These are phyloP conservation scores for Tragelaphus buxtoni DNA, from an alignment of 2,113 vertebrate species.

Conservation along the genomic window DNA sequence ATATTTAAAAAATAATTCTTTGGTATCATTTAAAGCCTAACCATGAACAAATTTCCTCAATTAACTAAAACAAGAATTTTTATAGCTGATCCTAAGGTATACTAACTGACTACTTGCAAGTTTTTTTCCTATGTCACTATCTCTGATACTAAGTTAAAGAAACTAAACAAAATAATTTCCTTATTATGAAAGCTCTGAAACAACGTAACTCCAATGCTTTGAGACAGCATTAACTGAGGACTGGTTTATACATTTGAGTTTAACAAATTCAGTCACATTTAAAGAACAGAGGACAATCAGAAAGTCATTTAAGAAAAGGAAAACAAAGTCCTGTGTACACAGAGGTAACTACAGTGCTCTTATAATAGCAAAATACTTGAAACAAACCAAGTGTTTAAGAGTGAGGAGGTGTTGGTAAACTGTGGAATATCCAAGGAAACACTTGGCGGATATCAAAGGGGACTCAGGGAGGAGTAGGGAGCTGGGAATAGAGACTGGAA, in stretches of 20 bases:
- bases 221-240: not conserved
- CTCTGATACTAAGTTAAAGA: not conserved
- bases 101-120: not conserved
- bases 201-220: not conserved
- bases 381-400: not conserved
- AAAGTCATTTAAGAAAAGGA: conserved; percentile 7
- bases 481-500: not conserved
- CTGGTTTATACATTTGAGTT: not conserved
- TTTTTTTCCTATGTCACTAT: not conserved
- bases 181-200: conserved; percentile 8
- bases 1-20: not conserved
- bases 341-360: not conserved
- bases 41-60: not conserved
- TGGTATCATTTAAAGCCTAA: not conserved
- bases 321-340: not conserved
- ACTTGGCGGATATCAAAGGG: not conserved
- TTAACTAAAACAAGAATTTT: not conserved
- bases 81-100: not conserved
- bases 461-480: not conserved
- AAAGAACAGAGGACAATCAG: not conserved
- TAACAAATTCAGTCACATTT: not conserved
- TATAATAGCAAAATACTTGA: not conserved
- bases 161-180: not conserved
- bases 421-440: not conserved
- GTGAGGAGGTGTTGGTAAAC: not conserved